Base-by-base conservation (phyloP, 2,888 invertebrate genomes). In the Andrena haemorrhoa region DNA sequence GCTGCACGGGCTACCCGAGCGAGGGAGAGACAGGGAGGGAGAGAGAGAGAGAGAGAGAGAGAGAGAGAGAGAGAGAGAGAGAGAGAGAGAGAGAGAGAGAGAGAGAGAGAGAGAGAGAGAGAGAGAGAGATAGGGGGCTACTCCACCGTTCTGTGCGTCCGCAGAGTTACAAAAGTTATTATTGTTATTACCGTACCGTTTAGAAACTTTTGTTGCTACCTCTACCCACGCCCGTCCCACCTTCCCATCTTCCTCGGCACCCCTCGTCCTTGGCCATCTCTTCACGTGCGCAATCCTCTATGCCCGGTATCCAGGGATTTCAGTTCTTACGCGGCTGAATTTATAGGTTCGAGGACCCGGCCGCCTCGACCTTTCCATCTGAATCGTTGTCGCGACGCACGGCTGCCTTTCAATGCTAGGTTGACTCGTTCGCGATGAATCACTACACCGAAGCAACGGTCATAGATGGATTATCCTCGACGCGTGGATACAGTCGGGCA, bases 151-250 rank as follows among this genome's bases (percentile, higher is more conserved):
- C 86, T 83, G 87, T 84, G 85, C 80, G 82, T 83, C 88, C 89
- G 86, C 86, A 88, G 91, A 93, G 93, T 93, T 93, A 91, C 93
- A 92, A 93, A 93, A 93, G 93, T 93, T 93, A 92, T 93, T 93
- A 93, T 93, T 93, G 93, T 93, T 93, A 93, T 93, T 93, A 93
- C 93, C 89, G 91, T 92, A 92, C 89, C 93, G 92, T 92, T 93
- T 93, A 93, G 93, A 93, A 93, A 93, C 91, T 93, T 93, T 92
- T 92, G 93, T 93, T 91, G 90, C 86, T 66, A 83, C 77, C 82
- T 71, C 75, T 79, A 79, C 83, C 85, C 76, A 81, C 78, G 53
- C 61, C 79, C 68, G 73, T 56, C 33, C 86, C 77, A 68, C 79
- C 81, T 65, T 61, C 75, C 77, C 66, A 71, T 60, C 70, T 65